Percentiles rank a stretch among this genome's conserved stretches.
Conservation (phyloP, 1,140 invertebrate species). For the Lerema accius region DNA sequence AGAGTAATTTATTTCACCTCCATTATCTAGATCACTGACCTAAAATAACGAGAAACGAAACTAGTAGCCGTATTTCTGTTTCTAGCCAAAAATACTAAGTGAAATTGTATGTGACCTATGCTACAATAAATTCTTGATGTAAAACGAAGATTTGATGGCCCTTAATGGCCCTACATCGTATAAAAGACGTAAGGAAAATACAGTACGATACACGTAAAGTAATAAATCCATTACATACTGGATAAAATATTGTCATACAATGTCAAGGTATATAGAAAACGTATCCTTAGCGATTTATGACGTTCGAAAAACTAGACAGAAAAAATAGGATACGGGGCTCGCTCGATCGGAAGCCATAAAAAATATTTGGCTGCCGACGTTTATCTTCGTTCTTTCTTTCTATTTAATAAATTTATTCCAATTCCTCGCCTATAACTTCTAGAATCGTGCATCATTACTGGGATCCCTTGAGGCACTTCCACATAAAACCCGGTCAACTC, state of each 20-base stretch:
- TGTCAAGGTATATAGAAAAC: conserved; percentile 23
- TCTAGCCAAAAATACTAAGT: background rate
- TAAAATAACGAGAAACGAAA: no score
- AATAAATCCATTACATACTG: conserved; percentile 26
- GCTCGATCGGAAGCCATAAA: conserved; percentile 31
- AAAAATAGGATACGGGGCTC: conserved; percentile 26
- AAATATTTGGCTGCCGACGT: conserved; percentile 31
- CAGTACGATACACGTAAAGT: background rate
- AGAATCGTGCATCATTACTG: conserved; percentile 26
- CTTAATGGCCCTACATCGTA: background rate
- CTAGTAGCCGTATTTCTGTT: no score
- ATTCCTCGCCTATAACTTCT: conserved; percentile 15
- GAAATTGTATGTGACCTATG: background rate
- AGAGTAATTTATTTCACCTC: no score
- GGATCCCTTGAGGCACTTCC: conserved; percentile 12
- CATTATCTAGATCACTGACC: no score
- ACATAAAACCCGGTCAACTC: conserved; percentile 25
- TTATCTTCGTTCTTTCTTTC: conserved; percentile 29
- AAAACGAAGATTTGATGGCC: conserved; percentile 15
- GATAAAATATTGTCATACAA: conserved; percentile 24
- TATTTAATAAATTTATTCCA: conserved; percentile 33
- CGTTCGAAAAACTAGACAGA: conserved; percentile 26
- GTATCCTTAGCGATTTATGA: conserved; percentile 23
- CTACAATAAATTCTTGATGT: conserved; percentile 17
- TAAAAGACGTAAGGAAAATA: conserved; percentile 8